These are phyloP conservation scores for Stenichneumon culpator DNA, from an alignment of 2,888 invertebrate genomes.

Conservation along the genomic window DNA sequence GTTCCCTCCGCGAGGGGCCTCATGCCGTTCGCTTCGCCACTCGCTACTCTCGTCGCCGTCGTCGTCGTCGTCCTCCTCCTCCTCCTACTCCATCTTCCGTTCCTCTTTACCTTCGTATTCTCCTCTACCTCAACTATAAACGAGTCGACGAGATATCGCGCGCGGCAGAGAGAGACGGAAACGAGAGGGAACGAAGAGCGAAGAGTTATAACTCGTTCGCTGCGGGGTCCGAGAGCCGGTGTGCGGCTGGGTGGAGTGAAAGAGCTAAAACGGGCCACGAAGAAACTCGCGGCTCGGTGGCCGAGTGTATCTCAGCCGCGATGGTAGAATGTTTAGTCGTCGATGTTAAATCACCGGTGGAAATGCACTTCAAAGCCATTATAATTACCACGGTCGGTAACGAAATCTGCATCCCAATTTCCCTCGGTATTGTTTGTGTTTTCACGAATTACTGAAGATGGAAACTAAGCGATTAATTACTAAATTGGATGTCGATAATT, in stretches of 20 bases:
- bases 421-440: not conserved
- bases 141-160: conserved; percentile 26
- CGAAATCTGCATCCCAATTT: not conserved
- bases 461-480: no score
- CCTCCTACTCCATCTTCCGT: conserved; percentile 51
- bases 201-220: conserved; percentile 63
- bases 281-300: not conserved
- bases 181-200: conserved; percentile 19
- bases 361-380: not conserved
- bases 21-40: conserved; percentile 45
- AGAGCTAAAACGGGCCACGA: conserved; percentile 38
- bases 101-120: conserved; percentile 36
- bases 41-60: conserved; percentile 55
- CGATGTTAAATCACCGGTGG: not conserved
- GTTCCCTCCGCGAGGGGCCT: conserved; percentile 67
- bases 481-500: not conserved
- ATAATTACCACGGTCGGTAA: not conserved
- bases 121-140: conserved; percentile 32
- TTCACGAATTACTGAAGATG: not conserved
- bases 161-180: not conserved
- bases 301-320: not conserved
- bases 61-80: conserved; percentile 61
- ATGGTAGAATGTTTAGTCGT: not conserved
- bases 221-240: conserved; percentile 25
- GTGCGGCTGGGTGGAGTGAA: conserved; percentile 27